Evolutionary conservation across 2,113 vertebrate genomes (phyloP), one percentile per base, ranked within the genome.

Genomic region (Scytalopus superciliaris): DNA sequence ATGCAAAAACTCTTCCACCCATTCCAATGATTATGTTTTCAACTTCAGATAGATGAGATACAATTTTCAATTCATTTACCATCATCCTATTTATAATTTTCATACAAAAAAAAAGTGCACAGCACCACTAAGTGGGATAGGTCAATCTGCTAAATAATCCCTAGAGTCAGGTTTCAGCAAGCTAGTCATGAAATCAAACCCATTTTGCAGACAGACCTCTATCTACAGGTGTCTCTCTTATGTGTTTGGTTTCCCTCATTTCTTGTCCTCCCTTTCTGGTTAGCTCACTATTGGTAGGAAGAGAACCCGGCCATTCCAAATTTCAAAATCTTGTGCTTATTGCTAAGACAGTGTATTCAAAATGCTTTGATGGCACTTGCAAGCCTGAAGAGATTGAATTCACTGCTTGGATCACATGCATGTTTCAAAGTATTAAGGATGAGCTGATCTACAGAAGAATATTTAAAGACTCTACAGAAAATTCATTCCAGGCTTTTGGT

Each of bases 401-500:
- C 30, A 39, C 31, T 39, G 23, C 53, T 83, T 16, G 83, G 45
- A 45, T 62, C 22, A 50, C 18, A 42, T 15, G 7, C 2, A 0
- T 55, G 35, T 67, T 93, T 67, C 5, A 0, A 80, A 94, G 55
- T 33, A 81, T 40, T 70, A 93, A 80, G 67, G 72, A 77, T n/a
- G 35, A 35, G 37, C 4, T 68, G 64, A 66, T 50, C 24, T n/a
- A 84, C 9, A 16, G 35, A 81, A 89, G 33, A 55, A 11, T 40
- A 72, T 59, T 93, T 75, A 77, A 70, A 81, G 52, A 84, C 33
- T 33, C 31, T 59, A 83, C 39, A 87, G 35, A 85, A 91, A 91
- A 95, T n/a, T 49, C 3, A 77, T 56, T 80, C 35, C 60, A 90
- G 70, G 31, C 35, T 88, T 90, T 88, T 52, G n/a, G 64, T 63